These are phyloP conservation scores for Suricata suricatta DNA, from an alignment of 2,113 vertebrate genomes.

Conservation along the genomic window DNA sequence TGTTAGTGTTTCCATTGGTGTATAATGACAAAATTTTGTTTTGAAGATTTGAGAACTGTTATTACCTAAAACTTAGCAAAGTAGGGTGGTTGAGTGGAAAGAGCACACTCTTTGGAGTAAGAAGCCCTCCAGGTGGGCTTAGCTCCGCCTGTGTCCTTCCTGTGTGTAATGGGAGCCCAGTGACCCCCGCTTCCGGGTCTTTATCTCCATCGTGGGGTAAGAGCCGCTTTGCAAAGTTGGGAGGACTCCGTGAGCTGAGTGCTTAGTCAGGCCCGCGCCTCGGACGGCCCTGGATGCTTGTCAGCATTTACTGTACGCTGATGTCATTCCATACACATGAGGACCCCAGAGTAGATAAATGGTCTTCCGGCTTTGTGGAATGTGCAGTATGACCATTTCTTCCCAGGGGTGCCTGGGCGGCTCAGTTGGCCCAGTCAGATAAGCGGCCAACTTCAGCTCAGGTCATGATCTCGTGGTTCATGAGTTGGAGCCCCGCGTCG, in stretches of 20 bases:
- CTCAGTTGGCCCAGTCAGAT: too few species aligned
- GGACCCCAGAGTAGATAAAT: accelerated
- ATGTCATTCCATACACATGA: accelerated
- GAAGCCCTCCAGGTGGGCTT: neutral
- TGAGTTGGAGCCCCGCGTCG: too few species aligned
- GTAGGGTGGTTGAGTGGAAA: neutral
- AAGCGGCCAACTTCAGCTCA: too few species aligned
- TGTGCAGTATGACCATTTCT: neutral
- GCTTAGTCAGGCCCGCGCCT: neutral
- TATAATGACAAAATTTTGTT: neutral
- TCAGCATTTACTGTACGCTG: neutral
- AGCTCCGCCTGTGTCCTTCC: neutral
- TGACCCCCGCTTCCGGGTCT: neutral
- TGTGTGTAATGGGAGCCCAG: neutral
- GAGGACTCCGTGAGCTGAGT: neutral
- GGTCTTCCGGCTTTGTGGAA: neutral
- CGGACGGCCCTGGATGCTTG: neutral
- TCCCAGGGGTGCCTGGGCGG: too few species aligned
- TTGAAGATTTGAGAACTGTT: neutral
- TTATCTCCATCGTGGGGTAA: neutral
- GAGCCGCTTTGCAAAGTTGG: neutral
- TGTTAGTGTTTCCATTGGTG: neutral
- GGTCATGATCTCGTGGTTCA: too few species aligned
- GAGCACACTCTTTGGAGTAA: neutral
- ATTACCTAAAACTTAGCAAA: neutral